Percentiles rank a stretch among this genome's conserved stretches.
Evolutionary conservation across 2,797 vertebrate genomes (phyloP).

Genomic region (Melanotaenia maccullochi): DNA sequence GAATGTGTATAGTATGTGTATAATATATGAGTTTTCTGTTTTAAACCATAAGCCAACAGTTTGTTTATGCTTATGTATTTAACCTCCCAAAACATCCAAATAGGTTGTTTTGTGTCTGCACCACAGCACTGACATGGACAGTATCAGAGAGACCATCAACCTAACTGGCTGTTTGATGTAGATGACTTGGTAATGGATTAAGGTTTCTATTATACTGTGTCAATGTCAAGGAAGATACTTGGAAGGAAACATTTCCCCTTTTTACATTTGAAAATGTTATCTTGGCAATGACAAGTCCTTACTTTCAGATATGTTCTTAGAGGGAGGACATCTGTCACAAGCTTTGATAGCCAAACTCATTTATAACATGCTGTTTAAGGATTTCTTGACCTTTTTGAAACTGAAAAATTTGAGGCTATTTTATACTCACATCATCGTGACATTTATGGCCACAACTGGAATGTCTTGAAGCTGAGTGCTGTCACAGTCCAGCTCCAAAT

Average conservation of each 20-base stretch:
- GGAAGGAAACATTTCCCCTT: conserved; percentile 3
- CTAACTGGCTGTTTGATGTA: too few species aligned
- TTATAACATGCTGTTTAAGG: too few species aligned
- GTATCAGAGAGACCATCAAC: too few species aligned
- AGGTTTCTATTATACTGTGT: background rate
- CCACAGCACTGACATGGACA: too few species aligned
- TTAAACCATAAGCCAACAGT: too few species aligned
- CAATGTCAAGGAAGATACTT: background rate
- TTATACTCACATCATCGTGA: conserved; percentile 93
- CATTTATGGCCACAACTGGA: conserved; percentile 88
- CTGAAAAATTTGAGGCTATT: conserved; percentile 8
- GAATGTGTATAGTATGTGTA: too few species aligned
- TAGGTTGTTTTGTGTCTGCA: too few species aligned
- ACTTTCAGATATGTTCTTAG: background rate
- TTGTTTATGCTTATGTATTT: too few species aligned
- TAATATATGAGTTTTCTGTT: too few species aligned
- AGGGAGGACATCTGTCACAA: background rate
- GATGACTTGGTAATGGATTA: too few species aligned
- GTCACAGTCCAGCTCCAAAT: conserved; percentile 91
- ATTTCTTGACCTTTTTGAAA: too few species aligned
- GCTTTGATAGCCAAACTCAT: background rate
- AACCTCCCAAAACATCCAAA: too few species aligned
- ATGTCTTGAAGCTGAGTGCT: conserved; percentile 83
- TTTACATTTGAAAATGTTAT: background rate
- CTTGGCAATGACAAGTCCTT: background rate